Percentiles rank a stretch among this genome's conserved stretches.
Conservation (phyloP, 2,888 invertebrate genomes). For the Agrilus cyanescens region DNA sequence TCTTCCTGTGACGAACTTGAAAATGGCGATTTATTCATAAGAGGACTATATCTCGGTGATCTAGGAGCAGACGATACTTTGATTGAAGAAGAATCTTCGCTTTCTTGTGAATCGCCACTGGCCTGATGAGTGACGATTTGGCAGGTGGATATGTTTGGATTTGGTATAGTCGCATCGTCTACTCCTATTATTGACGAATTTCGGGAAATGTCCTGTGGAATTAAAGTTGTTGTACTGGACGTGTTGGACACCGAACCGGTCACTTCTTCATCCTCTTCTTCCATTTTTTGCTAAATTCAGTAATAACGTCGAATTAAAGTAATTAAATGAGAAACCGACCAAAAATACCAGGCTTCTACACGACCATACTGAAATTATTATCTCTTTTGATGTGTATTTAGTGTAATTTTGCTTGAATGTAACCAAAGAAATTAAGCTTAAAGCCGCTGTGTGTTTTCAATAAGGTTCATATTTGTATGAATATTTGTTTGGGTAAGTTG, state of each 20-base stretch:
- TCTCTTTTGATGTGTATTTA: too few relatives aligned
- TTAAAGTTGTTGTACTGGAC: conserved; percentile 31
- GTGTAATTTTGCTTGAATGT: too few relatives aligned
- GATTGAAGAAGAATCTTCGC: conserved; percentile 35
- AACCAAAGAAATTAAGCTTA: too few relatives aligned
- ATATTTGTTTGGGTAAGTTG: too few relatives aligned
- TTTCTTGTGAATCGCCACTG: conserved; percentile 47
- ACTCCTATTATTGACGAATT: conserved; percentile 19
- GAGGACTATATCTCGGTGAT: conserved; percentile 29
- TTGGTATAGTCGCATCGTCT: conserved; percentile 15
- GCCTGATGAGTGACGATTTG: conserved; percentile 39
- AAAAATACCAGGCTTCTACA: too few relatives aligned
- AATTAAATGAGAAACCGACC: too few relatives aligned
- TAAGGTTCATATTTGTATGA: too few relatives aligned
- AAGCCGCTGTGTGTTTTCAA: too few relatives aligned
- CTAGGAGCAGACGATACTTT: conserved; percentile 26
- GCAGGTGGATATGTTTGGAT: conserved; percentile 29
- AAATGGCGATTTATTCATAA: conserved; percentile 32
- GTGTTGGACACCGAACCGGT: conserved; percentile 28
- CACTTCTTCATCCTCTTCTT: conserved; percentile 32
- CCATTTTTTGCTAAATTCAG: conserved; percentile 21
- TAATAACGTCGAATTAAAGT: too few relatives aligned
- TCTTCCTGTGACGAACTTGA: conserved; percentile 64
- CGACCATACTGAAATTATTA: too few relatives aligned
- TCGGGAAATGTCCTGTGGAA: conserved; percentile 27